Percentiles rank a stretch among this genome's conserved stretches.
phyloP scores from a whole-genome alignment of 2,888 invertebrate genomes.

The Imbricaverruca yamaguchii region DNA sequence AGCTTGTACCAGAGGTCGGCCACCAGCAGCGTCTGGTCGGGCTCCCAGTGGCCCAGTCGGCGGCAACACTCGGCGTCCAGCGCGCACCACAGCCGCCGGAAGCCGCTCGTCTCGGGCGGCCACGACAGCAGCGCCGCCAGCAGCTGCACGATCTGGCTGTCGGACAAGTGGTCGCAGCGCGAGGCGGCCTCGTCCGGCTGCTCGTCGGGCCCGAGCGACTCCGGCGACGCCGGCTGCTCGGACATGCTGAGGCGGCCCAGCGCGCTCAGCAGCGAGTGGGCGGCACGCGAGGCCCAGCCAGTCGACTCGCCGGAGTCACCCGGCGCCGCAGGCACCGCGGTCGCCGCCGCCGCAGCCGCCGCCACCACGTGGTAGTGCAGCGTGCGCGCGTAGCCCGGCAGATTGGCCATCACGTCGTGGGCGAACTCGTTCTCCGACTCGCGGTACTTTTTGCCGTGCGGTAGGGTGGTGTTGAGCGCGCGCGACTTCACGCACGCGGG shows the following conservation, averaged over 20 bases:
- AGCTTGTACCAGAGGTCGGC: conserved; percentile 58
- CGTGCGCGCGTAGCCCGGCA: conserved; percentile 30
- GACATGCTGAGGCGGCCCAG: background rate
- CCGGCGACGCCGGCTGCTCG: background rate
- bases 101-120: conserved; percentile 53
- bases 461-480: background rate
- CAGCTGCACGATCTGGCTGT: conserved; percentile 28
- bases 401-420: conserved; percentile 29
- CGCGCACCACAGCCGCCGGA: conserved; percentile 56
- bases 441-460: conserved; percentile 27
- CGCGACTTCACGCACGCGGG: background rate
- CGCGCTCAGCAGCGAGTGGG: background rate
- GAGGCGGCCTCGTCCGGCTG: background rate
- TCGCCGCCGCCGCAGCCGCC: background rate
- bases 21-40: conserved; percentile 50
- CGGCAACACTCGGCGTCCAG: conserved; percentile 57
- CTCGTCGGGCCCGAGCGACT: background rate
- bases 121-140: conserved; percentile 30
- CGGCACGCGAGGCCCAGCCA: background rate
- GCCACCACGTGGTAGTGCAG: conserved; percentile 9
- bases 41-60: conserved; percentile 47
- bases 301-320: background rate
- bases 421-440: conserved; percentile 33
- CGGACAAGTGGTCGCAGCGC: conserved; percentile 24
- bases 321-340: background rate